Conservation (phyloP, 2,888 invertebrate genomes). For the Opisthograptis luteolata region DNA sequence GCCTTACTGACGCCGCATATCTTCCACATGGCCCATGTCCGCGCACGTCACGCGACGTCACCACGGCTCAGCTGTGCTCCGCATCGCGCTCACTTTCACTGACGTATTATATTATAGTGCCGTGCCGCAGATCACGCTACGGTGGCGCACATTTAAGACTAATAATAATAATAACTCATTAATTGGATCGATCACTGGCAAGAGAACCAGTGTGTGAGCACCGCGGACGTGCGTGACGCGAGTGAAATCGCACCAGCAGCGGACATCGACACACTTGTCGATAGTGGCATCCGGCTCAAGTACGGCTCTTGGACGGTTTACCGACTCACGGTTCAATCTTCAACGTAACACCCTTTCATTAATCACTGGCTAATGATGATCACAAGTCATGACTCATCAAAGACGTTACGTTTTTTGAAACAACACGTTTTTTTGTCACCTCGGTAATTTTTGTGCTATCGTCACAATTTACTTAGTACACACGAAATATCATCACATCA, state of each 20-base stretch:
- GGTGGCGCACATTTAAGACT: conserved; percentile 56
- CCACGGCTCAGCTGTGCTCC: conserved; percentile 67
- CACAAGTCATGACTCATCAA: no score
- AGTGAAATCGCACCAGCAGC: conserved; percentile 71
- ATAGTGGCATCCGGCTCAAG: conserved; percentile 61
- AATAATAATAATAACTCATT: conserved; percentile 60
- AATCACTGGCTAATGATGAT: conserved; percentile 41
- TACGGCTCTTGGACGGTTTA: conserved; percentile 44
- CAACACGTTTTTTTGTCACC: conserved; percentile 11
- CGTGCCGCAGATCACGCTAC: conserved; percentile 38
- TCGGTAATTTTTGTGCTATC: conserved; percentile 45
- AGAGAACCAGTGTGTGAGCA: conserved; percentile 57
- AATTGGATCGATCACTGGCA: conserved; percentile 63
- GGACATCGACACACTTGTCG: conserved; percentile 69
- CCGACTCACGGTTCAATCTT: conserved; percentile 36
- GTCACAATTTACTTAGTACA: conserved; percentile 51
- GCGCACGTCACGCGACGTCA: conserved; percentile 67
- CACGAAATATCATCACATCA: conserved; percentile 54
- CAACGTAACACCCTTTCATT: conserved; percentile 42
- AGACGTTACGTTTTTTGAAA: conserved; percentile 16
- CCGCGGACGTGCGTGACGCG: conserved; percentile 75
- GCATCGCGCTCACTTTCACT: conserved; percentile 77
- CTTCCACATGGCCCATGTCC: conserved; percentile 82
- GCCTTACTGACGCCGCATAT: conserved; percentile 81
- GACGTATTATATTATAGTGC: conserved; percentile 44